Evolutionary conservation across 1,140 invertebrate species (phyloP), one percentile per base, ranked within the genome.

Genomic region (Manduca sexta): DNA sequence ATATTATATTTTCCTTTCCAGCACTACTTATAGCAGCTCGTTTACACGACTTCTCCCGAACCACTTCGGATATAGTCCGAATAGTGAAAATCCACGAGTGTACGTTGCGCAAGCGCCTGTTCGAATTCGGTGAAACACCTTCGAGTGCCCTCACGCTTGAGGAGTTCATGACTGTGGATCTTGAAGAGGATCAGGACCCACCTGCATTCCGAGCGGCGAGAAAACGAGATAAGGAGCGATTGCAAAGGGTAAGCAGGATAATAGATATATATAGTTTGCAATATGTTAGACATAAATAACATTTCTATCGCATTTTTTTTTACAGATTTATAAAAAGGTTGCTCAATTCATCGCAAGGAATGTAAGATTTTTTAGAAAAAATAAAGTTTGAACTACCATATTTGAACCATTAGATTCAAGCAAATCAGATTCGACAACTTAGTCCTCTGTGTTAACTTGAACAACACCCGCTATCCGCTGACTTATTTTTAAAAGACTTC

Each of bases 141-240:
- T 97, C 95, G 1, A 94, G 94, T 70, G 88, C 89, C 0, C 84
- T 99, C 15, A 98, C 97, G 0, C 87, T 98, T 5, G 97, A 99
- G 56, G 97, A 99, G 86, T 99, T 99, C 74, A 95, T 98, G 92
- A 94, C 92, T 0, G 95, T 99, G 3, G 97, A 99, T 83, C 87
- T 99, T 43, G 97, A 98, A 75, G 95, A 98, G 64, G 97, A 98
- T 70, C 95, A 97, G 73, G 97, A 99, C 87, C 98, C 98, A 17
- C 97, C 97, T 0, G 93, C 95, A 0, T 99, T 97, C 72, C 97
- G 95, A 86, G 93, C 92, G 3, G 95, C 96, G 0, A 88, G 95
- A 38, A 92, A 93, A 74, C 95, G 95, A 67, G 94, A 97, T 72
- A 92, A 93, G 46, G 94, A 96, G 73, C 80, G 93, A 35, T 77